phyloP scores from a whole-genome alignment of 2,113 vertebrate species.

The Onychostruthus taczanowskii region DNA sequence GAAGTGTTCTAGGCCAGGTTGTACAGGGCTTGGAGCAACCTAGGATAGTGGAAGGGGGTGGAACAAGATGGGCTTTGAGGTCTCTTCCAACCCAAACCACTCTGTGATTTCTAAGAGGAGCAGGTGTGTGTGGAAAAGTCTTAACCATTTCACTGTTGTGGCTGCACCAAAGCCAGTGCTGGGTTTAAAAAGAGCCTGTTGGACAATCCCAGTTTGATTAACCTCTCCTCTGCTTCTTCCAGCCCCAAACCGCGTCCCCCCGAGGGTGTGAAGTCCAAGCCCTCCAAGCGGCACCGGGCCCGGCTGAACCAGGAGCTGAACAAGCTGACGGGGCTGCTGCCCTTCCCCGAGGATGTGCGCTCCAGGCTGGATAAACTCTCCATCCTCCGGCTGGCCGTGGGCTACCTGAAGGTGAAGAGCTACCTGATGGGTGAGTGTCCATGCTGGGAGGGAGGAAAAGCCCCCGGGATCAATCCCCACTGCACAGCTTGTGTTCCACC shows the following conservation, averaged over 20 bases:
- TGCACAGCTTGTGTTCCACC: fast-evolving
- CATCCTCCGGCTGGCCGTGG: constrained; percentile 80
- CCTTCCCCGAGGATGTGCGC: constrained; percentile 78
- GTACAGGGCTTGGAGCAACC: neutral
- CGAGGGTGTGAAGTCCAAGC: constrained; percentile 79
- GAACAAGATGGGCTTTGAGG: neutral
- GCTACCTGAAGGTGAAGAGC: constrained; percentile 84
- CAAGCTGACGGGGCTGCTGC: constrained; percentile 80
- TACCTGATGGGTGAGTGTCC: constrained; percentile 76
- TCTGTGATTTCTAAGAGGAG: neutral
- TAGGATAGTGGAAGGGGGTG: neutral
- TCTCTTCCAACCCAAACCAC: neutral
- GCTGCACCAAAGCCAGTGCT: neutral
- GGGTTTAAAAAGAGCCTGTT: neutral
- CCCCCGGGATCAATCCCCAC: neutral
- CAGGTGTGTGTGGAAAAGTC: neutral
- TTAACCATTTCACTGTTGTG: neutral
- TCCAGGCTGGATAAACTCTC: constrained; percentile 83
- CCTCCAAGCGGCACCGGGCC: constrained; percentile 82
- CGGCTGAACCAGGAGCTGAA: constrained; percentile 81
- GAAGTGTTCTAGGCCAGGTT: neutral
- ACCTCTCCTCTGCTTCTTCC: neutral
- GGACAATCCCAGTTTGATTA: neutral
- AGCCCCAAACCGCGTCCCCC: constrained; percentile 45
- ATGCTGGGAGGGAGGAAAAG: neutral